A percentile compares a stretch with the other conserved stretches of the same genome.
Evolutionary conservation across 1,140 invertebrate genomes (phyloP).

Genomic region (Antheraea mylitta): DNA sequence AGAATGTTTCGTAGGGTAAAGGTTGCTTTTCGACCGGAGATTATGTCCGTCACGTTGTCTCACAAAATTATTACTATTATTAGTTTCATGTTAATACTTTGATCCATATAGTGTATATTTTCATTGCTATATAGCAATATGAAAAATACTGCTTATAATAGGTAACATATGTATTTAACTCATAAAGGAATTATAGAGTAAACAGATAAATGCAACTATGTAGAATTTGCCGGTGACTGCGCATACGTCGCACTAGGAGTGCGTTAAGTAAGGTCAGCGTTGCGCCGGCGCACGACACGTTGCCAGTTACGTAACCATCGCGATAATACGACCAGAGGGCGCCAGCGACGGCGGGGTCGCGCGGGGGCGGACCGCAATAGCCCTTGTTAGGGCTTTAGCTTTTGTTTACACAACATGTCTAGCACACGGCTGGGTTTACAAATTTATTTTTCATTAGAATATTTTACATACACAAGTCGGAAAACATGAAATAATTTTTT

Average conservation of each 20-base stretch:
- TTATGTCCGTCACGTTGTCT: too few species aligned
- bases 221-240: not conserved
- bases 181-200: not conserved
- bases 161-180: not conserved
- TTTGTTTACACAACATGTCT: too few species aligned
- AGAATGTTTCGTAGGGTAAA: too few species aligned
- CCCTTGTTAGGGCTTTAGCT: not conserved
- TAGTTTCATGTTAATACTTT: too few species aligned
- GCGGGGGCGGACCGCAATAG: not conserved
- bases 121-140: too few species aligned
- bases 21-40: too few species aligned
- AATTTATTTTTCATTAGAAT: not conserved
- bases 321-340: conserved; percentile 45
- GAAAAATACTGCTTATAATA: too few species aligned
- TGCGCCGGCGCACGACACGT: conserved; percentile 26
- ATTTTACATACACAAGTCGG: not conserved
- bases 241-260: conserved; percentile 29
- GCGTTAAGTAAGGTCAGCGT: conserved; percentile 65
- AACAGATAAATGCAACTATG: conserved; percentile 1
- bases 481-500: too few species aligned
- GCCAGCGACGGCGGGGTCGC: not conserved
- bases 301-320: conserved; percentile 43
- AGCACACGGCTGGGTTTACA: not conserved
- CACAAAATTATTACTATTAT: too few species aligned
- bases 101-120: too few species aligned